These are phyloP conservation scores for Nipponia nippon DNA, from an alignment of 2,113 vertebrate species.

Conservation along the genomic window DNA sequence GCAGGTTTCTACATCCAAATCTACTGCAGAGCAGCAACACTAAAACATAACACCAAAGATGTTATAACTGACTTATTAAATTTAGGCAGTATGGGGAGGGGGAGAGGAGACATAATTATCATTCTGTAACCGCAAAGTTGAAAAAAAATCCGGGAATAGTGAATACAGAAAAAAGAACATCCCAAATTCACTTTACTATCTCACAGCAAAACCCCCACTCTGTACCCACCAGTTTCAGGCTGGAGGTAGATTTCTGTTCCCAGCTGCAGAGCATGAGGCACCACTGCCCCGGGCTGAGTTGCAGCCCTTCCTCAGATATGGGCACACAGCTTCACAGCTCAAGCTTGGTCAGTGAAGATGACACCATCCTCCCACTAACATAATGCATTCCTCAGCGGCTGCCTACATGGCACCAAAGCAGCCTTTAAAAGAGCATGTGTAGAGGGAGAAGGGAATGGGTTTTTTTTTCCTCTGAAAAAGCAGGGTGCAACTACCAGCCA, in stretches of 20 bases:
- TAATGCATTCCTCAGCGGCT: neutral
- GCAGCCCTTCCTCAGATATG: neutral
- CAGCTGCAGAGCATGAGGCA: neutral
- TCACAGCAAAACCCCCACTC: neutral
- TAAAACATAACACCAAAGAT: neutral
- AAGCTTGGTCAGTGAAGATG: neutral
- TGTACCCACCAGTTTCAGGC: neutral
- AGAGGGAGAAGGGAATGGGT: neutral
- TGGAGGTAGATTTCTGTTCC: neutral
- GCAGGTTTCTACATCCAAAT: neutral
- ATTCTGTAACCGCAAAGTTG: neutral
- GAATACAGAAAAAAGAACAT: neutral
- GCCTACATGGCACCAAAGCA: neutral
- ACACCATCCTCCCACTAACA: neutral
- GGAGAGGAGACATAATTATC: neutral
- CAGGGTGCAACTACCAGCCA: neutral
- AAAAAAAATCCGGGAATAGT: fast-evolving
- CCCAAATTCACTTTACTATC: neutral
- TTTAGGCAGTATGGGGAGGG: too few relatives aligned
- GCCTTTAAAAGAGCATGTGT: neutral
- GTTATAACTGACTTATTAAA: fast-evolving
- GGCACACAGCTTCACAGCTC: neutral
- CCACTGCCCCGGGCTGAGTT: neutral
- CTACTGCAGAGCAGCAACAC: neutral
- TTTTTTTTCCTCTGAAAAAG: neutral